phyloP scores from a whole-genome alignment of 2,797 vertebrate species.

The Brotula barbata region DNA sequence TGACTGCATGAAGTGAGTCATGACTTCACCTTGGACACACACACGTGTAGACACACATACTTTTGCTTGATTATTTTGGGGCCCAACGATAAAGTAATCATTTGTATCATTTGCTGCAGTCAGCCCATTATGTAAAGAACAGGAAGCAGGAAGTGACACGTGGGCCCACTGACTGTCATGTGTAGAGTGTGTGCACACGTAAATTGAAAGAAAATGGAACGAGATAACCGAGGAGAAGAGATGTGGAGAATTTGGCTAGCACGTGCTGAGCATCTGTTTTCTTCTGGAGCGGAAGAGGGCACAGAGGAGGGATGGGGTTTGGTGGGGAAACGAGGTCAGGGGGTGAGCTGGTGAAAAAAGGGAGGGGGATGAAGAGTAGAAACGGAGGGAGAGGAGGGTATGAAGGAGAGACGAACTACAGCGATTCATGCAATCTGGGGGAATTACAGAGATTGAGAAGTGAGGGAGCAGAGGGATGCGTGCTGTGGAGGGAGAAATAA shows the following conservation, averaged over 20 bases:
- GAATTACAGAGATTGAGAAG: slow-evolving; percentile 17
- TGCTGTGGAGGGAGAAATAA: slow-evolving; percentile 4
- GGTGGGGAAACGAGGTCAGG: background rate
- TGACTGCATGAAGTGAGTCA: too few relatives aligned
- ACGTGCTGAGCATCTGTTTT: slow-evolving; percentile 50
- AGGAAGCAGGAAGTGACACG: too few relatives aligned
- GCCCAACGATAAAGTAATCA: too few relatives aligned
- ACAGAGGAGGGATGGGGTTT: background rate
- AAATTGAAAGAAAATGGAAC: background rate
- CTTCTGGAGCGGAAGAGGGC: slow-evolving; percentile 12
- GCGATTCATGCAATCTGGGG: background rate
- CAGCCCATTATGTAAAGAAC: too few relatives aligned
- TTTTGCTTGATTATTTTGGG: too few relatives aligned
- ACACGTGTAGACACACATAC: too few relatives aligned
- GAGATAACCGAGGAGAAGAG: slow-evolving; percentile 1
- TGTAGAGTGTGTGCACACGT: too few relatives aligned
- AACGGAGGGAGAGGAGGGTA: background rate
- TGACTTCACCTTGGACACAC: too few relatives aligned
- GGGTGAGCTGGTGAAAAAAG: background rate
- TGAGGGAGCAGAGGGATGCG: background rate
- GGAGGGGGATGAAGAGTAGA: background rate
- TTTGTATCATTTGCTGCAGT: too few relatives aligned
- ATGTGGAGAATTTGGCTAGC: slow-evolving; percentile 20
- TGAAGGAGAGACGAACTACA: background rate
- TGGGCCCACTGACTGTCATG: too few relatives aligned